A percentile compares a stretch with the other conserved stretches of the same genome.
phyloP scores from a whole-genome alignment of 2,888 invertebrate genomes.

The Perizoma flavofasciatum region DNA sequence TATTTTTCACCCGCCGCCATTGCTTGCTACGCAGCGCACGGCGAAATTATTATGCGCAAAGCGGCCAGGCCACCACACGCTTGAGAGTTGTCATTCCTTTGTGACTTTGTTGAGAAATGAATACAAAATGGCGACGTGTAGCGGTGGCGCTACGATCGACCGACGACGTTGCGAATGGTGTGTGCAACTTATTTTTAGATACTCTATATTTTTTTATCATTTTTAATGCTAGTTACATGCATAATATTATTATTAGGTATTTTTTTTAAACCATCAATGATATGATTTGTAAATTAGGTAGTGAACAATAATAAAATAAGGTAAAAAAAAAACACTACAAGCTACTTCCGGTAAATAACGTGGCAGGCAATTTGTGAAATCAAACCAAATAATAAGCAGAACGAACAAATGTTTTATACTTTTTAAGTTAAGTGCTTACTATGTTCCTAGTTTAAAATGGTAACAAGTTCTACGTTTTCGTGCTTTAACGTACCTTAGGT shows the following conservation, averaged over 20 bases:
- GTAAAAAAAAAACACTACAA: constrained; percentile 1
- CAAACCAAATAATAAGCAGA: background rate
- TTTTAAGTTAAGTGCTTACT: background rate
- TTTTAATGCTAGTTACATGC: background rate
- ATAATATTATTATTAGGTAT: background rate
- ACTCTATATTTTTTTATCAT: background rate
- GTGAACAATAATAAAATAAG: background rate
- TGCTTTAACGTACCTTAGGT: constrained; percentile 60
- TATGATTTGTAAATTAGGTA: background rate
- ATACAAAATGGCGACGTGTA: constrained; percentile 42
- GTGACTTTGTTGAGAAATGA: constrained; percentile 29
- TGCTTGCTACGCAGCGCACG: constrained; percentile 4
- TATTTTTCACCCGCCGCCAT: constrained; percentile 18
- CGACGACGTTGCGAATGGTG: too few relatives aligned
- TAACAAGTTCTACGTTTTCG: background rate
- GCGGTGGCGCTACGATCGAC: constrained; percentile 24
- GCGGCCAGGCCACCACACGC: background rate
- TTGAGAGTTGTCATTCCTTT: constrained; percentile 2
- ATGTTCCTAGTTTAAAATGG: too few relatives aligned
- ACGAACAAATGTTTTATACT: too few relatives aligned
- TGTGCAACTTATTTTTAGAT: background rate
- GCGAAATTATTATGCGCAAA: too few relatives aligned
- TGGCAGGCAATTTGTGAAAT: constrained; percentile 6
- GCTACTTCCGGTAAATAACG: constrained; percentile 13
- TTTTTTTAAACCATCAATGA: background rate